These are phyloP conservation scores for Knipowitschia caucasica DNA, from an alignment of 2,797 vertebrate species.

Conservation along the genomic window DNA sequence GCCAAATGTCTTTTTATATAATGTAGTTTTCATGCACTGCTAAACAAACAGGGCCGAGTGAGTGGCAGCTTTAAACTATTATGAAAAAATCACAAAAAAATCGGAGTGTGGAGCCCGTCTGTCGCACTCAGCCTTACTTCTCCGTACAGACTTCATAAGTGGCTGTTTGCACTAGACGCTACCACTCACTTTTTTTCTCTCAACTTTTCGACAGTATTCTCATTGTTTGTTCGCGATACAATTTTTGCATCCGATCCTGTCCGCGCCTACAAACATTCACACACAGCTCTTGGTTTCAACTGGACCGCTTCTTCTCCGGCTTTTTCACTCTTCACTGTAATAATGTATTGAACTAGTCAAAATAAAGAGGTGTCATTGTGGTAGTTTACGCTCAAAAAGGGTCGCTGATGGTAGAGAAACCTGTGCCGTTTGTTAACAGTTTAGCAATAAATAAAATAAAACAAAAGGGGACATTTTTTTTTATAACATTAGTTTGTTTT, in stretches of 20 bases:
- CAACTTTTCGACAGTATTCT: slow-evolving; percentile 49
- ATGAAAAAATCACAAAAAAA: slow-evolving; percentile 21
- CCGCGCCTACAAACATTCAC: too few species aligned
- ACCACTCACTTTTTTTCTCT: slow-evolving; percentile 39
- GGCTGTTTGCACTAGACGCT: slow-evolving; percentile 69
- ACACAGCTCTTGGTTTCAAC: slow-evolving; percentile 58
- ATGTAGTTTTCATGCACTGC: slow-evolving; percentile 88
- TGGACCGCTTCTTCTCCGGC: slow-evolving; percentile 7
- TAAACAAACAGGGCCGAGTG: slow-evolving; percentile 77
- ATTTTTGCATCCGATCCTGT: slow-evolving; percentile 25
- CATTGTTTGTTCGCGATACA: slow-evolving; percentile 42
- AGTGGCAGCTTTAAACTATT: slow-evolving; percentile 82
- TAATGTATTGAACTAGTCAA: slow-evolving; percentile 75
- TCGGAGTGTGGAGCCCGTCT: slow-evolving; percentile 63
- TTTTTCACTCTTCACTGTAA: slow-evolving; percentile 50
- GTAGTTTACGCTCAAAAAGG: slow-evolving; percentile 82
- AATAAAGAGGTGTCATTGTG: slow-evolving; percentile 76
- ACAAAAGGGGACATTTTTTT: slow-evolving; percentile 78
- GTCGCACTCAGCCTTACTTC: slow-evolving; percentile 72
- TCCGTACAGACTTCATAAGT: slow-evolving; percentile 53
- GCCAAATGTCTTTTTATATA: slow-evolving; percentile 85
- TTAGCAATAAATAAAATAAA: slow-evolving; percentile 99
- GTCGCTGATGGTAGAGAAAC: slow-evolving; percentile 89
- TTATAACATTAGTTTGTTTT: slow-evolving; percentile 73
- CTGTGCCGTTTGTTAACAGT: slow-evolving; percentile 94